Base-by-base conservation (phyloP, 2,888 invertebrate species). In the Melolontha melolontha region DNA sequence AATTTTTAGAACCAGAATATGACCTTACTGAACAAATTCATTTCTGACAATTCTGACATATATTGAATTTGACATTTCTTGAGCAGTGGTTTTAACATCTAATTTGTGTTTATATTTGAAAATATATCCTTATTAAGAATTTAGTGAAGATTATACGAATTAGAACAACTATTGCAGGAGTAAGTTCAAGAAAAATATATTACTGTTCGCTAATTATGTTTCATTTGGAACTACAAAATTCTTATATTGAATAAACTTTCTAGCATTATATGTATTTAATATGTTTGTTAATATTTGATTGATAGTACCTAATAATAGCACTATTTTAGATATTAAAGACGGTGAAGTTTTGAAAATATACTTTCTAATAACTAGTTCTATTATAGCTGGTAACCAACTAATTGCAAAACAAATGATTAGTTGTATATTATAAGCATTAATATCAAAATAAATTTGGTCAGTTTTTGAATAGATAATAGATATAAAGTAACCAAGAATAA, bases 371-470 rank as follows among this genome's bases (percentile, higher is more conserved):
- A 80, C 76, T 65, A 78, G 64, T 69, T 82, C 81, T 16, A 79
- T 52, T 39, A 80, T 72, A 55, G 75, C 75, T n/a, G 82, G 81
- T 68, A 81, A 70, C 83, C 83, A 83, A 49, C 80, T 68, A 17
- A 74, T 51, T n/a, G 72, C 71, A 65, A 80, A 80, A 17, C 29
- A 49, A 39, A 59, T 27, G 40, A 40, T 67, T 27, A 62, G 51
- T 12, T 51, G 49, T 8, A 22, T 50, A 40, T 42, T 50, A 14
- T 39, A 34, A 2, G 41, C 34, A 52, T 29, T 14, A n/a, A 27
- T 27, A 40, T 22, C 22, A 6, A 39, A 7, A 12, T 12, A 22
- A 6, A n/a, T 54, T 12, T 10, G 73, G 5, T 72, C 71, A n/a
- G 74, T 71, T 74, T 78, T 81, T 11, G 76, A 71, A 71, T 79